Conservation (phyloP, 2,113 vertebrate genomes). For the Smithornis capensis region DNA sequence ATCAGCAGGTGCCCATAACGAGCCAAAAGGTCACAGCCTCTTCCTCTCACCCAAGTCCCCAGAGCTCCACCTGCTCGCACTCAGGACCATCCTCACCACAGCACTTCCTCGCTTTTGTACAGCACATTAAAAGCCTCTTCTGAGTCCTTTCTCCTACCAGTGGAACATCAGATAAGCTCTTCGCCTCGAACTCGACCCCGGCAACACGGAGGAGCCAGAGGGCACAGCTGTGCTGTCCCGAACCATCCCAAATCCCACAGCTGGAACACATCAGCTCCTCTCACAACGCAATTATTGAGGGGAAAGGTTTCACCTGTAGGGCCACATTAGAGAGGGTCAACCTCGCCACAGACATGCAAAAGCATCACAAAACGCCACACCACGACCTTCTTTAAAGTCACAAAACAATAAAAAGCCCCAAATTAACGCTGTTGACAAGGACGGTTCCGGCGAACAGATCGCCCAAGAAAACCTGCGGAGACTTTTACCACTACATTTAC, state of each 20-base stretch:
- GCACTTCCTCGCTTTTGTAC: neutral
- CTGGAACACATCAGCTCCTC: neutral
- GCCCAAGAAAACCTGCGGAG: too few relatives aligned
- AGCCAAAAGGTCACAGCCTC: neutral
- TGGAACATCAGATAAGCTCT: neutral
- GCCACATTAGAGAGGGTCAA: accelerated
- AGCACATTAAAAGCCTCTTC: neutral
- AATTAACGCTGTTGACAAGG: accelerated
- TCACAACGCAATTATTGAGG: neutral
- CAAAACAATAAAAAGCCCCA: neutral
- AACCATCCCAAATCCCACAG: neutral
- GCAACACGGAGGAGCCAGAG: neutral
- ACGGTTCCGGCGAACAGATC: accelerated
- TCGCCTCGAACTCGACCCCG: neutral
- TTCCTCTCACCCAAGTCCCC: neutral
- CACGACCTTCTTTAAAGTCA: accelerated
- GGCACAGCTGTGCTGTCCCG: accelerated
- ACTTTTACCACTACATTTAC: too few relatives aligned
- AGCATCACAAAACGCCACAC: accelerated
- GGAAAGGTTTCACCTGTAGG: neutral
- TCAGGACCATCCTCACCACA: neutral
- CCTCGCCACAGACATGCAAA: neutral
- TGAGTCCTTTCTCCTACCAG: neutral
- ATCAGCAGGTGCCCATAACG: neutral
- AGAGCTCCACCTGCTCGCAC: accelerated